Conservation (phyloP, 92 coral and sea anemone species). For the Actinostola sp. region DNA sequence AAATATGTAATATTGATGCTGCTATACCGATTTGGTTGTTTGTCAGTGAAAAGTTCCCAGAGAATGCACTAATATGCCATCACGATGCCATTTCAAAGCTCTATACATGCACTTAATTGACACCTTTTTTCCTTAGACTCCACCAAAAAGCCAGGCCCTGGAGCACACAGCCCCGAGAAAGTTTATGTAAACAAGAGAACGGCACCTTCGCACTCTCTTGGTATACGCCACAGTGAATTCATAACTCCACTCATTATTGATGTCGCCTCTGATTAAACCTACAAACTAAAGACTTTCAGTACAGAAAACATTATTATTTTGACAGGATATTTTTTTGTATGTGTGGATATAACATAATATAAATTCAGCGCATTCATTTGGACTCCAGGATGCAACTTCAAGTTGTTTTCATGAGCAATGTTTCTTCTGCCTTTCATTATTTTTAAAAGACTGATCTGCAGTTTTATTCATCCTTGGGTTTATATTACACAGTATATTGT, state of each 20-base stretch:
- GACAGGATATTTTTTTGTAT: constrained; percentile 4
- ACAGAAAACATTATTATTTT: constrained; percentile 3
- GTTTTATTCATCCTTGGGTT: no score
- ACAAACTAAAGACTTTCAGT: not conserved
- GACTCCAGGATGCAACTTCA: no score
- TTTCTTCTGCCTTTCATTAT: no score
- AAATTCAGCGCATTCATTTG: not conserved
- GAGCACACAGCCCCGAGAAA: constrained; percentile 99
- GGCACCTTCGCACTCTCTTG: constrained; percentile 86
- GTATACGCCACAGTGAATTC: constrained; percentile 95
- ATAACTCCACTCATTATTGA: constrained; percentile 93
- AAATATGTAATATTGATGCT: no score
- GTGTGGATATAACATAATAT: constrained; percentile 1
- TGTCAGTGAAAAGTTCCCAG: no score
- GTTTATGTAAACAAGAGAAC: constrained; percentile 70
- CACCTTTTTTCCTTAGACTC: constrained; percentile 52
- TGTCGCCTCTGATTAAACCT: constrained; percentile 72
- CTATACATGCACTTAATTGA: no score
- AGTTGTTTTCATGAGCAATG: not conserved
- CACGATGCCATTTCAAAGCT: no score
- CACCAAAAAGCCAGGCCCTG: constrained; percentile 98
- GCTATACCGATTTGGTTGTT: no score
- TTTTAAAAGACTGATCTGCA: no score
- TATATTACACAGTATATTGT: no score
- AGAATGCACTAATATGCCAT: no score